These are phyloP conservation scores for Heliconius eleuchia DNA, from an alignment of 1,140 invertebrate genomes.

Conservation along the genomic window DNA sequence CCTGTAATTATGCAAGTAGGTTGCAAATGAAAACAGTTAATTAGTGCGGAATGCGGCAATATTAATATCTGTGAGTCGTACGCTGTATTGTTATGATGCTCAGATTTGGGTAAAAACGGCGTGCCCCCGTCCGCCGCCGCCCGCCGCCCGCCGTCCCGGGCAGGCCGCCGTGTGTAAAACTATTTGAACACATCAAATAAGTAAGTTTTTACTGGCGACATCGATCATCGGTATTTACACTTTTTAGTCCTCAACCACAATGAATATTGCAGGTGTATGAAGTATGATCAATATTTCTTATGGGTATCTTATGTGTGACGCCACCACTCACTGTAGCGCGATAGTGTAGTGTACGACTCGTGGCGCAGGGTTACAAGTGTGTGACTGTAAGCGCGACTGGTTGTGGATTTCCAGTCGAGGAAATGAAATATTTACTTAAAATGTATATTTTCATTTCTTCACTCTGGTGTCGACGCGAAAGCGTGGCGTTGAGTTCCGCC, in stretches of 20 bases:
- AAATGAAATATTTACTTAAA: too few relatives aligned
- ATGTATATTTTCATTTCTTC: too few relatives aligned
- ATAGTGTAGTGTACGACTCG: too few relatives aligned
- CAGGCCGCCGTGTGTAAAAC: not conserved
- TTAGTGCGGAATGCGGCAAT: slow-evolving; percentile 27
- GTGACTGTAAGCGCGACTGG: too few relatives aligned
- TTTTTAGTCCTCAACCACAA: not conserved
- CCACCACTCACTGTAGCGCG: not conserved
- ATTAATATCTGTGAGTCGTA: slow-evolving; percentile 10
- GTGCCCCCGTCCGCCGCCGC: not conserved
- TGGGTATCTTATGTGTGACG: too few relatives aligned
- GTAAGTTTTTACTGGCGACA: not conserved
- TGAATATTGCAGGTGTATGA: not conserved
- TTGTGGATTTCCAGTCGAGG: too few relatives aligned
- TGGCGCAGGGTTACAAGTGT: too few relatives aligned
- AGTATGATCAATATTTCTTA: too few relatives aligned
- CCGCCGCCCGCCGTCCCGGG: too few relatives aligned
- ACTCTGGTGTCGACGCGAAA: too few relatives aligned
- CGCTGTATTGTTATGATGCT: not conserved
- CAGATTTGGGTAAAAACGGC: slow-evolving; percentile 20
- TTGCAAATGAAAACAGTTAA: slow-evolving; percentile 3
- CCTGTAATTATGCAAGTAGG: not conserved
- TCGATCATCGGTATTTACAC: slow-evolving; percentile 2
- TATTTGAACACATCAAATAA: slow-evolving; percentile 3
- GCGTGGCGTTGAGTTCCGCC: too few relatives aligned